Evolutionary conservation across 2,888 invertebrate species (phyloP), one percentile per base, ranked within the genome.

Genomic region (Blastobasis adustella): DNA sequence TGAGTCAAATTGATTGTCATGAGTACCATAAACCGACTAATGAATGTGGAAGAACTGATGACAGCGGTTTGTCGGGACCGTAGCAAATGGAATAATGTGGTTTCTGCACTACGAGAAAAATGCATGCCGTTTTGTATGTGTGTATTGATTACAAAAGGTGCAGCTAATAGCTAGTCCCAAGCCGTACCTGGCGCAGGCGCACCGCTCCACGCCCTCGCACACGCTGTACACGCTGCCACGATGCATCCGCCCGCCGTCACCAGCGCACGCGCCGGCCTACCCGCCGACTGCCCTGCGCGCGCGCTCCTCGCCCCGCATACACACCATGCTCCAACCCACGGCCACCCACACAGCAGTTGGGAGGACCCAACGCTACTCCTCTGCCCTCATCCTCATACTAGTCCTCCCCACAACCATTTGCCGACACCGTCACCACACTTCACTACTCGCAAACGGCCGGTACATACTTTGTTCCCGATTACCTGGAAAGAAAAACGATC

Each of bases 161-260:
- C 9, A 8, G 42, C 1, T 42, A 7, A 8, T 5, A n/a, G 42
- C 5, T 42, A 8, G 10, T 42, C 10, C 6, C 9, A 7, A 5
- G 6, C 10, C 42, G 42, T 67, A 86, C 86, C 86, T 84, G 71
- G 76, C 67, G 70, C 86, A 85, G 67, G 73, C 69, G 74, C 86
- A 86, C 80, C 87, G 77, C 82, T 86, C 87, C 82, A 88, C 73
- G 59, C 83, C 85, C 68, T 87, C 87, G 76, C 87, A 82, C 64
- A 88, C 85, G 63, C 86, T 88, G 73, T 82, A 87, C 60, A 87
- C 82, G 70, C 87, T 86, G 71, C 79, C 82, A 63, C 84, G 84
- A 77, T 85, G 82, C 87, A 87, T 87, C 74, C 81, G 83, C 76
- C 69, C 66, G 66, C 63, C 60, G 61, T 58, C 65, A 62, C 65